A percentile compares a stretch with the other conserved stretches of the same genome.
phyloP scores from a whole-genome alignment of 2,888 invertebrate genomes.

The Dugesia japonica region DNA sequence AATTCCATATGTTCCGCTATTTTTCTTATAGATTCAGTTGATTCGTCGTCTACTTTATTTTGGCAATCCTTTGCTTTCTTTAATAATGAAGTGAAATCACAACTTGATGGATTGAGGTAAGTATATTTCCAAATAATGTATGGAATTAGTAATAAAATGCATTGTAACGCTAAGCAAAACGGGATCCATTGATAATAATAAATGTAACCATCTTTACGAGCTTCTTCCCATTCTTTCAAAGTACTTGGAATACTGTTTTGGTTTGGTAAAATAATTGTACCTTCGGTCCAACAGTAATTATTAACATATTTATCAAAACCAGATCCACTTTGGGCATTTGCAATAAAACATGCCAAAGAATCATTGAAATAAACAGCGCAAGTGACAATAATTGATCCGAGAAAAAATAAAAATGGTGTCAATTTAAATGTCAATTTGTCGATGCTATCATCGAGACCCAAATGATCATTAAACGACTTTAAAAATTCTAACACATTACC shows the following conservation, averaged over 20 bases:
- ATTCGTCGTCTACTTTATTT: background rate
- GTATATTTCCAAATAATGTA: constrained; percentile 2
- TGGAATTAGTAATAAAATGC: background rate
- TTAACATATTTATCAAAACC: constrained; percentile 17
- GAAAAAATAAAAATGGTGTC: background rate
- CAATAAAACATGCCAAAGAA: background rate
- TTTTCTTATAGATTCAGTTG: constrained; percentile 3
- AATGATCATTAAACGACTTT: background rate
- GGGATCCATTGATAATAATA: constrained; percentile 5
- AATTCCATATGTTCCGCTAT: background rate
- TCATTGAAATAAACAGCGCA: background rate
- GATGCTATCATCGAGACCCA: background rate
- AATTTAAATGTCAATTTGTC: background rate
- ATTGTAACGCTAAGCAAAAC: background rate
- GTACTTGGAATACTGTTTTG: background rate
- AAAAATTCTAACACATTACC: background rate
- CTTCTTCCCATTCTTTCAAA: background rate
- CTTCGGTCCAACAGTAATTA: constrained; percentile 27
- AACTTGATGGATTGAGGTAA: background rate
- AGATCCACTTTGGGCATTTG: background rate
- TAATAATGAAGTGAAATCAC: background rate
- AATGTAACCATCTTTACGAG: background rate
- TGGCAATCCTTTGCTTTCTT: background rate
- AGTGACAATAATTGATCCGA: background rate
- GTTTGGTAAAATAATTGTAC: background rate